Percentiles rank a stretch among this genome's conserved stretches.
These are phyloP conservation scores for Albula goreensis DNA, from an alignment of 2,113 vertebrate species.

Conservation along the genomic window DNA sequence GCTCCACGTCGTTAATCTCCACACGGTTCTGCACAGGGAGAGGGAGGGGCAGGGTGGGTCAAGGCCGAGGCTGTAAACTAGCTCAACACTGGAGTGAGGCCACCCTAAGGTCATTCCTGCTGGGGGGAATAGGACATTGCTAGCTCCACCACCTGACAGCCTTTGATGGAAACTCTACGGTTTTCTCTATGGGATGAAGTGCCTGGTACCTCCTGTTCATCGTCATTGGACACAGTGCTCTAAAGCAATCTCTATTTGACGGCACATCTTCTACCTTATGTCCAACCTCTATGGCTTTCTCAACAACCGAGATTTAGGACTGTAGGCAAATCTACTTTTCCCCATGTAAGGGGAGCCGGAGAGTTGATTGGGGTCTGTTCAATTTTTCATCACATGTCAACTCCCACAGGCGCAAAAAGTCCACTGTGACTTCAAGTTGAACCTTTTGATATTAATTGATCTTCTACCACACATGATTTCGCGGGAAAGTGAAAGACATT, in stretches of 20 bases:
- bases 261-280: too few relatives aligned
- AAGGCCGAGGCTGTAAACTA: background rate
- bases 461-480: background rate
- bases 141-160: too few relatives aligned
- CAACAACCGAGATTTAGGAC: too few relatives aligned
- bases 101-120: background rate
- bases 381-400: background rate
- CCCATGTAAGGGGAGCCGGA: background rate
- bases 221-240: too few relatives aligned
- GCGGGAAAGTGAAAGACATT: background rate
- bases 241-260: too few relatives aligned
- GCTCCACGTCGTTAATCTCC: conserved; percentile 97
- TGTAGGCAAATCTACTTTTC: too few relatives aligned
- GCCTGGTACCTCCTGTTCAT: too few relatives aligned
- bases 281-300: too few relatives aligned
- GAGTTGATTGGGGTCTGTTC: background rate
- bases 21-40: conserved; percentile 83
- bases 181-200: too few relatives aligned
- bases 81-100: background rate
- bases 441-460: background rate
- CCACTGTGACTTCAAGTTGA: background rate
- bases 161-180: too few relatives aligned
- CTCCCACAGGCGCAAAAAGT: background rate
- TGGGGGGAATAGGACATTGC: background rate
- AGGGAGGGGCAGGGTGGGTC: background rate